Base-by-base conservation (phyloP, 2,113 vertebrate genomes). In the Abramis brama region DNA sequence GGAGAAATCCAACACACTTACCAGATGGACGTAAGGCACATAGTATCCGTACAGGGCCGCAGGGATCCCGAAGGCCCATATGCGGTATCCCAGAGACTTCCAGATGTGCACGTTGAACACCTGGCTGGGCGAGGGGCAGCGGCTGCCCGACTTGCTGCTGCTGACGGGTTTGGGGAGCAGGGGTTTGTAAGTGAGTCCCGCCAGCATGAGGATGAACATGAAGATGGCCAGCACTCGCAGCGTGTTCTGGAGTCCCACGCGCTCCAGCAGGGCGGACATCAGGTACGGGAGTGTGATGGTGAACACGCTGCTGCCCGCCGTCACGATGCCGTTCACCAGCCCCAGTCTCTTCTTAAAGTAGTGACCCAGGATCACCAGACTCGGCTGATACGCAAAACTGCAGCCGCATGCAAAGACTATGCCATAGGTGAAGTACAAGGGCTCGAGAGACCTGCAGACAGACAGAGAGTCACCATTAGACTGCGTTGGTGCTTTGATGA, bases 1-100 rank as follows among this genome's bases (percentile, higher is more conserved):
- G 13, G 1, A 43, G 66, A 8, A 76, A 10, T 5, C n/a, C 30
- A 25, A 33, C 33, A 78, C 73, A 91, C 97, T 97, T 90, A 98
- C 98, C 96, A 99, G 93, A 88, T 99, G 98, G 90, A 99, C 97
- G 1, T 99, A 99, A 91, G 98, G 98, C 94, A 99, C 98, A 85
- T 97, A 99, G 90, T 99, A 99, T 82, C 98, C 98, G 66, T 99
- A 99, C 43, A 99, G 97, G 0, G 97, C 97, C 5, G 95, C 93
- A 0, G 98, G 97, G 78, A 99, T 96, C 5, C 98, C 98, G 6
- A 97, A 93, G 5, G 96, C 97, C 98, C 98, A 99, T 82, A 99
- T 97, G 7, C 96, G 93, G 85, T 99, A 99, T 73, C 96, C 96
- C 68, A 91, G 85, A 87, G 96, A 95, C 93, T 93, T 97, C 95